Base-by-base conservation (phyloP, 2,113 vertebrate species). In the Ictalurus furcatus region DNA sequence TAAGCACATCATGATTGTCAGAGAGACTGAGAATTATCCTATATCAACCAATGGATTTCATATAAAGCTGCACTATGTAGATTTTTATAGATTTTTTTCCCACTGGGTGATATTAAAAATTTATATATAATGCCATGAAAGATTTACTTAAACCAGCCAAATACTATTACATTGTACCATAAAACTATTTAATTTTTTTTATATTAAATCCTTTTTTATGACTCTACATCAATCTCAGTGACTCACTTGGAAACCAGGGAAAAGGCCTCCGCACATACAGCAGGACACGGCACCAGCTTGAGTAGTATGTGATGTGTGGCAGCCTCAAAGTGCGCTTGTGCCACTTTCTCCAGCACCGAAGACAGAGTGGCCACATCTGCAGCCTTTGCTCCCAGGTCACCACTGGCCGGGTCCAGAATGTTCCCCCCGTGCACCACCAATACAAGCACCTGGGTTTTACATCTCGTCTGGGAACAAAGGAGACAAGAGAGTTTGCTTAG, bases 231-330 rank as follows among this genome's bases (percentile, higher is more conserved):
- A 56, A 34, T 52, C 48, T 79, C 76, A n/a, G 34, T 0, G 84
- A 95, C 97, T 98, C 94, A 99, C 98, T 97, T 97, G 85, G 98
- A 98, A 91, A 99, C 96, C 65, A 99, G 96, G 1, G 97, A 97
- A 95, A 99, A 99, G 88, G 98, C 98, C 88, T 98, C 97, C 0
- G 98, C 97, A 76, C 98, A 99, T 92, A 99, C 96, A 9, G 98
- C 96, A 1, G 98, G 98, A 92, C 98, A 99, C 8, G 98, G 95
- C 92, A 99, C 97, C 48, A 98, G 96, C 85, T 96, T 97, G 92
- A 99, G 95, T 90, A 97, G 95, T 92, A 99, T 95, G 40, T 98
- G 98, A 40, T 98, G 97, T 23, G 96, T 93, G 21, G 97, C 97
- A 0, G 98, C 96, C 6, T 98, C 96, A 92, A 99, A 99, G 91